A percentile compares a stretch with the other conserved stretches of the same genome.
phyloP scores from a whole-genome alignment of 2,113 vertebrate genomes.

The Brienomyrus brachyistius region DNA sequence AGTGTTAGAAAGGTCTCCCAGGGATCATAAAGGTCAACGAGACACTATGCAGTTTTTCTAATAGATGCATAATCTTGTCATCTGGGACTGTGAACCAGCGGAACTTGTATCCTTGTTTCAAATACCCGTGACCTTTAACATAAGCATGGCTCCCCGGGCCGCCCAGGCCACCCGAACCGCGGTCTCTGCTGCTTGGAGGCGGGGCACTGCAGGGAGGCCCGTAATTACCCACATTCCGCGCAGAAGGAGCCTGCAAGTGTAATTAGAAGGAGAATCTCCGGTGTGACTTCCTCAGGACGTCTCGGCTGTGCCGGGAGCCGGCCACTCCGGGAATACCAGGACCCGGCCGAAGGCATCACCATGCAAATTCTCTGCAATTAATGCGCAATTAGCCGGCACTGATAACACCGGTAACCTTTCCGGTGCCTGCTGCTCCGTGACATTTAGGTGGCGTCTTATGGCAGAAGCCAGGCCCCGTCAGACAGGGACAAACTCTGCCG shows the following conservation, averaged over 20 bases:
- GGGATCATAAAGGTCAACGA: slow-evolving; percentile 27
- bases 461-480: slow-evolving; percentile 6
- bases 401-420: slow-evolving; percentile 26
- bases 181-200: slow-evolving; percentile 17
- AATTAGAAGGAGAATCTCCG: slow-evolving; percentile 27
- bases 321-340: not conserved
- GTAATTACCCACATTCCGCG: slow-evolving; percentile 27
- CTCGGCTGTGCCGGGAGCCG: not conserved
- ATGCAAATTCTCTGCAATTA: slow-evolving; percentile 29
- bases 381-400: slow-evolving; percentile 31
- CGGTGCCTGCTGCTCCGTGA: slow-evolving; percentile 27
- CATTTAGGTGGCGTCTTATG: slow-evolving; percentile 21
- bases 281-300: slow-evolving; percentile 17
- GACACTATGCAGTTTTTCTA: slow-evolving; percentile 16
- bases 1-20: slow-evolving; percentile 12
- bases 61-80: slow-evolving; percentile 22
- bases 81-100: slow-evolving; percentile 16
- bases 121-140: slow-evolving; percentile 37
- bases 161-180: not conserved
- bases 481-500: not conserved
- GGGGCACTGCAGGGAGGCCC: slow-evolving; percentile 20
- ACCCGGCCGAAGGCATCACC: not conserved
- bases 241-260: slow-evolving; percentile 25
- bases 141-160: slow-evolving; percentile 11
- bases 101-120: slow-evolving; percentile 35